A percentile compares a stretch with the other conserved stretches of the same genome.
These are phyloP conservation scores for Heptranchias perlo DNA, from an alignment of 2,113 vertebrate species.

Conservation along the genomic window DNA sequence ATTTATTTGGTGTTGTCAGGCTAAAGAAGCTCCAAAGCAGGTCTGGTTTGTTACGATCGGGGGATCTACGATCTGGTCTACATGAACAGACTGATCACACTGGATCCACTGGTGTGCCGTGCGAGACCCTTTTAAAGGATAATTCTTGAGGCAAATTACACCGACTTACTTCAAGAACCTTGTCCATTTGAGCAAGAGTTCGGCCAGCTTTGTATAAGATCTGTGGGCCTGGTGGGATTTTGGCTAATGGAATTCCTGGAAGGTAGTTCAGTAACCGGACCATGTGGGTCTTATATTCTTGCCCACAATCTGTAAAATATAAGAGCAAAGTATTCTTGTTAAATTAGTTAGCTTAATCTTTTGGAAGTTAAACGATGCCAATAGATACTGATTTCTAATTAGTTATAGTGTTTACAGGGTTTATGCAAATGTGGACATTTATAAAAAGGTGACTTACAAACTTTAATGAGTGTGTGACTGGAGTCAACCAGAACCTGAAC, in stretches of 20 bases:
- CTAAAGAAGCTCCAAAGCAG: background rate
- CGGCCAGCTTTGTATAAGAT: slow-evolving; percentile 71
- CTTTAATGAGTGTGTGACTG: background rate
- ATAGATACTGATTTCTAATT: background rate
- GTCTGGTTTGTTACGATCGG: background rate
- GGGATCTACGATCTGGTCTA: background rate
- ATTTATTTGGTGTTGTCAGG: background rate
- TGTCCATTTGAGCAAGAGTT: slow-evolving; percentile 72
- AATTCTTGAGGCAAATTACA: slow-evolving; percentile 67
- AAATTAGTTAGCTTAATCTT: background rate
- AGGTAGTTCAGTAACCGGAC: slow-evolving; percentile 81
- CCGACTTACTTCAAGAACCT: slow-evolving; percentile 61
- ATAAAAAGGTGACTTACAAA: background rate
- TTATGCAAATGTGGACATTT: background rate
- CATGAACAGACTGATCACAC: background rate
- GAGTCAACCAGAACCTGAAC: background rate
- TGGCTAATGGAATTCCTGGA: slow-evolving; percentile 66
- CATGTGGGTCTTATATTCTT: slow-evolving; percentile 59
- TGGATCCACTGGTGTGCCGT: too few relatives aligned
- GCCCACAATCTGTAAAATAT: slow-evolving; percentile 54
- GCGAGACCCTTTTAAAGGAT: slow-evolving; percentile 33
- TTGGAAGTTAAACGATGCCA: background rate
- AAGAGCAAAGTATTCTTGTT: background rate
- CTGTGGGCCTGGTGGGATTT: slow-evolving; percentile 51
- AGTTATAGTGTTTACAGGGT: background rate